Conservation (phyloP, 2,113 vertebrate species). For the Probosciger aterrimus region DNA sequence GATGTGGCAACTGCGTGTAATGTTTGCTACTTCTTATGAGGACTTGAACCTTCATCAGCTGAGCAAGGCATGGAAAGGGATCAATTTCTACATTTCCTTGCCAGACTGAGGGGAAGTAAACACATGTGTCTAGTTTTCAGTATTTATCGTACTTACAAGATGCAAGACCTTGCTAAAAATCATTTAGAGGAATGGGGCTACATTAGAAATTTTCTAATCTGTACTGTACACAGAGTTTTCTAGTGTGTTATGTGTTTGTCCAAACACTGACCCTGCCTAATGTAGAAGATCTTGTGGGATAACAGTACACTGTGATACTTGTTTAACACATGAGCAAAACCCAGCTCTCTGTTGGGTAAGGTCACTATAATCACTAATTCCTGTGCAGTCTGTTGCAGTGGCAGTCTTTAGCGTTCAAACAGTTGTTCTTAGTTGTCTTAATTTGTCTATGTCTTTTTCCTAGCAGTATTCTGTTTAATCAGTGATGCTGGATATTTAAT, state of each 20-base stretch:
- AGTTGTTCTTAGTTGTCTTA: background rate
- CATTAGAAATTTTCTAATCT: background rate
- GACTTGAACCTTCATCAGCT: background rate
- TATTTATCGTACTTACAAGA: background rate
- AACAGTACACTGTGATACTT: background rate
- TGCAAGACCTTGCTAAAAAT: background rate
- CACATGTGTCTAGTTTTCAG: fast-evolving
- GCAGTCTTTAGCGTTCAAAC: background rate
- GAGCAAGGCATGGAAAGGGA: background rate
- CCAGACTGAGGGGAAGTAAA: background rate
- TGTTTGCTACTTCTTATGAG: background rate
- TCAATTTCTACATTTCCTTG: background rate
- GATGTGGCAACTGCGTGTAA: background rate
- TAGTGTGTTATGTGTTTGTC: background rate
- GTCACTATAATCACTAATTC: background rate
- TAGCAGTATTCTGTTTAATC: background rate
- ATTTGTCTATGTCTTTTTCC: background rate
- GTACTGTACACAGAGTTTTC: fast-evolving
- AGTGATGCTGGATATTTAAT: background rate
- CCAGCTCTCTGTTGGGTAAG: background rate
- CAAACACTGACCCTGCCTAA: background rate
- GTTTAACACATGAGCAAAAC: background rate
- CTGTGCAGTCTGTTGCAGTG: background rate
- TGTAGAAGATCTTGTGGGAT: background rate
- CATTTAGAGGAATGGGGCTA: background rate